Conservation (phyloP, 2,888 invertebrate genomes). For the Bibio marci region DNA sequence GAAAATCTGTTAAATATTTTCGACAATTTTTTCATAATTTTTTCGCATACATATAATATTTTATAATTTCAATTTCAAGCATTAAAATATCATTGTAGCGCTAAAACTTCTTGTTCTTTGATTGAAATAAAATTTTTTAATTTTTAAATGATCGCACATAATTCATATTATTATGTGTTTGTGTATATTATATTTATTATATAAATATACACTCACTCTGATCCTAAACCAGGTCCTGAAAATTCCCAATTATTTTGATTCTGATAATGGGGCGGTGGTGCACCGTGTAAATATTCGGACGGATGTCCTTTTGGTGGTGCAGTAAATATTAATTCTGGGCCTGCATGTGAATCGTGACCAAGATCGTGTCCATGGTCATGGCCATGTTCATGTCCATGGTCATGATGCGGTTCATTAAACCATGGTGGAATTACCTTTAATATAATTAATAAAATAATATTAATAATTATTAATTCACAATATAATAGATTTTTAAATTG, state of each 20-base stretch:
- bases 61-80: no score
- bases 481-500: background rate
- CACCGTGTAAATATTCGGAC: constrained; percentile 20
- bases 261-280: constrained; percentile 23
- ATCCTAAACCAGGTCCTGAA: constrained; percentile 43
- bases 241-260: constrained; percentile 39
- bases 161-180: no score
- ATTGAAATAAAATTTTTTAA: no score
- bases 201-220: constrained; percentile 32
- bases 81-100: no score
- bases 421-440: constrained; percentile 22
- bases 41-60: no score
- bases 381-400: constrained; percentile 15
- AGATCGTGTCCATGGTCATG: constrained; percentile 15
- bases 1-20: no score
- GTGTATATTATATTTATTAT: no score
- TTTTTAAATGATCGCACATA: no score
- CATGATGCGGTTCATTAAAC: constrained; percentile 14
- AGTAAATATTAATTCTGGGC: constrained; percentile 25
- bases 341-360: constrained; percentile 11
- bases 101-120: no score
- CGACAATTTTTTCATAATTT: no score
- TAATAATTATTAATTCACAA: no score
- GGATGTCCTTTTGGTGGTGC: constrained; percentile 26
- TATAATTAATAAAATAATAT: background rate